phyloP scores from a whole-genome alignment of 2,113 vertebrate genomes.

The Carlito syrichta region DNA sequence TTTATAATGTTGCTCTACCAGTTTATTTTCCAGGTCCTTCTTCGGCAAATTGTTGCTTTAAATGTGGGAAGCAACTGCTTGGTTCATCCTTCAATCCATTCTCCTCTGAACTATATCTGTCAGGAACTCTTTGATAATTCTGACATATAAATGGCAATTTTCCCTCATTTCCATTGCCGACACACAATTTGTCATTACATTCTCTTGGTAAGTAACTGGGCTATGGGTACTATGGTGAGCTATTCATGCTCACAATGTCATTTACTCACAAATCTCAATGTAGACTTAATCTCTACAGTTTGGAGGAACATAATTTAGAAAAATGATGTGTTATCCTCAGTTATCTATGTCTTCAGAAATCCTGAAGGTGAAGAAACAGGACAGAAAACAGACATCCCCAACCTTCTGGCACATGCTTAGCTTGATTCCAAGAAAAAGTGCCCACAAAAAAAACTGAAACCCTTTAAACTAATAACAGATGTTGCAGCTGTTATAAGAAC shows the following conservation, averaged over 20 bases:
- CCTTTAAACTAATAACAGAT: slow-evolving; percentile 59
- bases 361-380: background rate
- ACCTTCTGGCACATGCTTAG: background rate
- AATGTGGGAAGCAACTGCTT: background rate
- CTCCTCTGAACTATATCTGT: background rate
- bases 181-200: background rate
- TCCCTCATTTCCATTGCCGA: background rate
- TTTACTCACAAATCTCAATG: slow-evolving; percentile 24
- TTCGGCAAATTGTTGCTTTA: background rate
- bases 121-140: background rate
- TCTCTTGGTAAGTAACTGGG: background rate
- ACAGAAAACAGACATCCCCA: slow-evolving; percentile 1
- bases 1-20: background rate
- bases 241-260: background rate
- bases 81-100: background rate
- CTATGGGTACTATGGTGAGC: background rate
- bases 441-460: slow-evolving; percentile 40
- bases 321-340: background rate
- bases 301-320: background rate
- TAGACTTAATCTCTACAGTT: background rate
- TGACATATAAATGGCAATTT: background rate
- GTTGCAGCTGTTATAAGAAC: slow-evolving; percentile 45
- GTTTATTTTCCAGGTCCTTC: background rate
- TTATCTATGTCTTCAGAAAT: slow-evolving; percentile 32
- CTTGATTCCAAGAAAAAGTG: slow-evolving; percentile 47